A percentile compares a stretch with the other conserved stretches of the same genome.
These are phyloP conservation scores for Petromus typicus DNA, from an alignment of 2,113 vertebrate species.

Conservation along the genomic window DNA sequence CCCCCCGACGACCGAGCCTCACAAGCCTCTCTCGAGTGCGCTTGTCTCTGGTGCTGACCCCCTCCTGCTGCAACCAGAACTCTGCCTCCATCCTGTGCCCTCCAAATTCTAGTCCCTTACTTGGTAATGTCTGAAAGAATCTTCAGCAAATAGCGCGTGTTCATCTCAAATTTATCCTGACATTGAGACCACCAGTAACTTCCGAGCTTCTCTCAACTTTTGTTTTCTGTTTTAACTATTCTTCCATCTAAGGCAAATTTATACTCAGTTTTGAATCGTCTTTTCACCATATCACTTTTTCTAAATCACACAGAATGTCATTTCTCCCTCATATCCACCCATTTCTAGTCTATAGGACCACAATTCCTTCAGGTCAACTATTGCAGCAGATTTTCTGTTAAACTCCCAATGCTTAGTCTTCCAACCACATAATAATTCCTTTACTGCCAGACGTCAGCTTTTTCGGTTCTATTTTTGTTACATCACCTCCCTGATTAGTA, in stretches of 20 bases:
- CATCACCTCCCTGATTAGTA: not conserved
- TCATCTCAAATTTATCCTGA: not conserved
- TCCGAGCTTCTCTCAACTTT: not conserved
- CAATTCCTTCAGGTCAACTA: conserved; percentile 20
- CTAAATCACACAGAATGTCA: not conserved
- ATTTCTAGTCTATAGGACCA: not conserved
- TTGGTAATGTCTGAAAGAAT: not conserved
- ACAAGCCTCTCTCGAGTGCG: not conserved
- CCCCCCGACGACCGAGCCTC: not conserved
- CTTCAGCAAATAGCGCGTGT: conserved; percentile 1
- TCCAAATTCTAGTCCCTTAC: not conserved
- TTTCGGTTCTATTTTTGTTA: conserved; percentile 6
- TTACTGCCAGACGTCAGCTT: conserved; percentile 14
- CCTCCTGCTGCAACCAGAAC: not conserved
- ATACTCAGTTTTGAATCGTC: not conserved
- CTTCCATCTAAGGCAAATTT: not conserved
- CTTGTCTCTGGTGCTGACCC: not conserved
- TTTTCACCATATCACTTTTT: not conserved
- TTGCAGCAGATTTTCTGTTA: not conserved
- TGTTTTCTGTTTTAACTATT: not conserved
- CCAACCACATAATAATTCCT: not conserved
- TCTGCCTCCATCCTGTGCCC: not conserved
- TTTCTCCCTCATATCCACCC: not conserved
- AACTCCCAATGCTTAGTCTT: not conserved
- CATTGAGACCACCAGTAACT: not conserved